Evolutionary conservation across 23 tunicate species (phyloP), one percentile per base, ranked within the genome.

Genomic region (Diplosoma virens): DNA sequence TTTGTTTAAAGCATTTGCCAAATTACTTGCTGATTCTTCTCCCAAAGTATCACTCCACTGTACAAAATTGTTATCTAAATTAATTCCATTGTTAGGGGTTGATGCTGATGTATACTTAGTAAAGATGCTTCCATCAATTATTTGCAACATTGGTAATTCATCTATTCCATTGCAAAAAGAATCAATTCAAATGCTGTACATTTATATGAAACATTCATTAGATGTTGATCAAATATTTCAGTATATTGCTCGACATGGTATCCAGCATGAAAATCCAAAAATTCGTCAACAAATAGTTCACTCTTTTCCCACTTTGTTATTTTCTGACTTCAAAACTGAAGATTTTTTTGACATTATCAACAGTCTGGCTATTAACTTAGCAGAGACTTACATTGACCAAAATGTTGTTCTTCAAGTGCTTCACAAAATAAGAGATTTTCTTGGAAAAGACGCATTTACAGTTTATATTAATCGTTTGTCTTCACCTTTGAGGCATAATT

Each of bases 131-230:
- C 64, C 78, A 20, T 33, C 64, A 25, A 73, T 92, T 22, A 79
- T 92, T 1, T 34, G 52, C 21, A 92, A 92, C 47, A 47, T 92
- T 53, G 97, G 92, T 22, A 52, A 68, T 48, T 70, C 34, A 30
- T 35, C 82, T 11, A 80, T 78, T 28, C 53, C 59, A 1, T 34
- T 92, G 28, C 97, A 92, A 59, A 81, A 73, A 37, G 92, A 92
- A 71, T 92, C 97, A 3, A 81, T 92, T 24, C 97, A 92, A 32
- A 70, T 90, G 7, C 59, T 92, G 32, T 90, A 92, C 36, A 33
- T 81, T 41, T 92, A 89, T 84, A 92, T 92, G 97, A 92, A 92
- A 70, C 84, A 81, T 23, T 69, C 97, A n/a, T 24, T 24, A 47
- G 86, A 85, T 31, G 81, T 85, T 31, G 60, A 59, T 75, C 81